Evolutionary conservation across 2,888 invertebrate species (phyloP).

Genomic region (Mesochorus sp.): DNA sequence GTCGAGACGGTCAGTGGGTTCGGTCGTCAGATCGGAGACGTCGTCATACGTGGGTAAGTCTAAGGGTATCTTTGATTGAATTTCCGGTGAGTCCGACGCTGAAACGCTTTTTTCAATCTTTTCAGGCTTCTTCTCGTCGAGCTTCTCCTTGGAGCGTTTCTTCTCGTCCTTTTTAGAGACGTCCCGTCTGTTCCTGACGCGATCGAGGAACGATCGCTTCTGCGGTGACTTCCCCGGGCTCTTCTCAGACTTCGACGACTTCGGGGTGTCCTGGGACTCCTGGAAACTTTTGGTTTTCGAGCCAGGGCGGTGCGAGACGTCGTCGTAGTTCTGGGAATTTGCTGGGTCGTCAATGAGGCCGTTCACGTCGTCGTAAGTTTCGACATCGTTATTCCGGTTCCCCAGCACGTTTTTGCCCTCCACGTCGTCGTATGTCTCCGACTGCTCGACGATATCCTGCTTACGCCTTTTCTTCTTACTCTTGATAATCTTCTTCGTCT

Average conservation of each 20-base stretch:
- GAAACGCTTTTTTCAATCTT: slow-evolving; percentile 15
- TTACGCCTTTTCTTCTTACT: slow-evolving; percentile 32
- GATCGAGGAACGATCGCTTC: slow-evolving; percentile 75
- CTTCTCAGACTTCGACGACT: slow-evolving; percentile 38
- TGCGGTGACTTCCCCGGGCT: slow-evolving; percentile 60
- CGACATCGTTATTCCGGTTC: neutral
- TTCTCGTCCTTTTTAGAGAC: slow-evolving; percentile 63
- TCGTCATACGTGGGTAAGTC: slow-evolving; percentile 72
- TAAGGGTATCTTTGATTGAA: neutral
- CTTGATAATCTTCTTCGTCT: slow-evolving; percentile 10
- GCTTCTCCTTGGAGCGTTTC: slow-evolving; percentile 7
- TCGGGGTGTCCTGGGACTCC: slow-evolving; percentile 42
- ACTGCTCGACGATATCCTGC: slow-evolving; percentile 1
- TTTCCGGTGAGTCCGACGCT: neutral
- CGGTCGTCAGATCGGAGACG: slow-evolving; percentile 53
- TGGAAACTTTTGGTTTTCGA: neutral
- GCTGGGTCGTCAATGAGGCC: slow-evolving; percentile 21
- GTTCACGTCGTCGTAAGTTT: slow-evolving; percentile 67
- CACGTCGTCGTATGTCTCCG: slow-evolving; percentile 59
- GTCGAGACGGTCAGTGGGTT: slow-evolving; percentile 17
- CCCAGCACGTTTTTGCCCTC: slow-evolving; percentile 10
- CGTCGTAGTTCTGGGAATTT: slow-evolving; percentile 30
- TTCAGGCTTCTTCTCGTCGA: neutral
- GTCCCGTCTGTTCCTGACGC: slow-evolving; percentile 71
- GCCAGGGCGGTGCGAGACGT: slow-evolving; percentile 13